Percentiles rank a stretch among this genome's conserved stretches.
Conservation (phyloP, 2,113 vertebrate genomes). For the Carassius gibelio region DNA sequence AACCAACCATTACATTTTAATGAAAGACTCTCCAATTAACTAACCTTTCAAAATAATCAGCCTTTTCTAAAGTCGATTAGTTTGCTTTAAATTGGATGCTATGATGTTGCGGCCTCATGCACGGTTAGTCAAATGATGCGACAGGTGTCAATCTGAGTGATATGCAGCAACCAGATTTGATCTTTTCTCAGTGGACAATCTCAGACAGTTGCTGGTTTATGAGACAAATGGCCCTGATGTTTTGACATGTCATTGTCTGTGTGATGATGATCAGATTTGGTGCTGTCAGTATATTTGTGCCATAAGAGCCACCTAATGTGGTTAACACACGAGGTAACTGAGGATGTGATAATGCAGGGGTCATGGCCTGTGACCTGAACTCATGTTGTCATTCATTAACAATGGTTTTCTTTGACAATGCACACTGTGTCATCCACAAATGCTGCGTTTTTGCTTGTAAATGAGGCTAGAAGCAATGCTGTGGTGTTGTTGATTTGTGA, state of each 20-base stretch:
- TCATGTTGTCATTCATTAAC: background rate
- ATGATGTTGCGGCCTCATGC: too few relatives aligned
- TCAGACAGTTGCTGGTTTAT: background rate
- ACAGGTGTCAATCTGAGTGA: background rate
- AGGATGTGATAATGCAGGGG: background rate
- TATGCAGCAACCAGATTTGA: background rate
- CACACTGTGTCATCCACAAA: background rate
- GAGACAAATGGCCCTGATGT: background rate
- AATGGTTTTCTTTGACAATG: conserved; percentile 7
- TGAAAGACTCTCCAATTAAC: background rate
- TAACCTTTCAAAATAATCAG: background rate
- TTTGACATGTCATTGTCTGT: background rate
- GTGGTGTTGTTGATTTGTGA: background rate
- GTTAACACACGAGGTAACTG: background rate
- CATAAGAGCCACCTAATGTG: background rate
- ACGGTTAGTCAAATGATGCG: background rate
- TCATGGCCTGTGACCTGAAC: background rate
- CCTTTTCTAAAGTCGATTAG: background rate
- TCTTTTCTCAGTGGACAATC: background rate
- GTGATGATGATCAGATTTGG: background rate
- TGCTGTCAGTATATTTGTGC: background rate
- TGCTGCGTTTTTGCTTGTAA: background rate
- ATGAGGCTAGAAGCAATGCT: background rate
- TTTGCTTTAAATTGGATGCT: background rate
- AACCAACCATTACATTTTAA: background rate